A percentile compares a stretch with the other conserved stretches of the same genome.
phyloP scores from a whole-genome alignment of 2,113 vertebrate species.

The Diadophis punctatus region DNA sequence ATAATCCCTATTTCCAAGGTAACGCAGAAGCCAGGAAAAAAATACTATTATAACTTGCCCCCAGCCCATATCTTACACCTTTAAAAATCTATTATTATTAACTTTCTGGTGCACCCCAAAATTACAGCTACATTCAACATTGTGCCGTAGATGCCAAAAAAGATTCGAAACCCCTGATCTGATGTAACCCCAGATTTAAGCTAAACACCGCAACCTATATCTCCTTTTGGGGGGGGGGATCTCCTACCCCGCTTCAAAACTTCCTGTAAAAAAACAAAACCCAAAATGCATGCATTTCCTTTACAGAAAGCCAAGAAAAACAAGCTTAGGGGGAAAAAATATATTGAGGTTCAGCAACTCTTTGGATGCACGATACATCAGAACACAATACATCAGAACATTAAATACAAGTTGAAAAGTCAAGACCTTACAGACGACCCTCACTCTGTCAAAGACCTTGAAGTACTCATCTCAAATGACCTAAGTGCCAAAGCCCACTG shows the following conservation, averaged over 20 bases:
- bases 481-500: too few relatives aligned
- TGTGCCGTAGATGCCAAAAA: not conserved
- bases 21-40: not conserved
- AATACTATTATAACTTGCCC: not conserved
- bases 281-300: rapidly evolving
- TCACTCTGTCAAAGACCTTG: too few relatives aligned
- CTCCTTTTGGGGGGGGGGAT: not conserved
- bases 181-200: not conserved
- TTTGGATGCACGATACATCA: slow-evolving; percentile 18
- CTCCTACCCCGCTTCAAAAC: rapidly evolving
- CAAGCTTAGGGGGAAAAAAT: too few relatives aligned
- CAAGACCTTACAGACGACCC: too few relatives aligned
- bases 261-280: rapidly evolving
- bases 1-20: not conserved
- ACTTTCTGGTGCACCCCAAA: rapidly evolving
- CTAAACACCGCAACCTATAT: not conserved
- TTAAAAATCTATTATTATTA: not conserved
- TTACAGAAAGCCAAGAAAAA: rapidly evolving
- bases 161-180: not conserved
- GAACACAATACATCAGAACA: too few relatives aligned
- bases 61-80: not conserved
- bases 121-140: not conserved
- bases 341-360: not conserved
- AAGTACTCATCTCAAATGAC: too few relatives aligned
- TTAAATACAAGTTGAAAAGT: too few relatives aligned